phyloP scores from a whole-genome alignment of 2,888 invertebrate species.

The Drosophila paranaensis region DNA sequence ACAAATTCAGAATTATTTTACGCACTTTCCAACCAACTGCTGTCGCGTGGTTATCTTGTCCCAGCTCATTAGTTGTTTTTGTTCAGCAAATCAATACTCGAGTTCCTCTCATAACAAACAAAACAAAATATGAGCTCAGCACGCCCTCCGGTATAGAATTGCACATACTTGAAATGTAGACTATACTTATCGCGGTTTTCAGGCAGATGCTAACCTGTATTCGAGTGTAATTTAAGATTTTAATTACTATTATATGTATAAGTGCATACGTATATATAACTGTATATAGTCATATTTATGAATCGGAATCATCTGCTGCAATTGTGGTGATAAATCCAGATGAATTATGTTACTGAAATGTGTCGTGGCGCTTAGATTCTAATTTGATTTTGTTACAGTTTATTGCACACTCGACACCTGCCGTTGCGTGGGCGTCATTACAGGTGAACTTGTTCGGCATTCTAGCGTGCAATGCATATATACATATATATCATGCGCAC shows the following conservation, averaged over 20 bases:
- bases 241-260: neutral
- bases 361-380: slow-evolving; percentile 30
- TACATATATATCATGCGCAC: neutral
- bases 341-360: neutral
- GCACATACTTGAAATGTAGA: neutral
- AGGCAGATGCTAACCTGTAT: neutral
- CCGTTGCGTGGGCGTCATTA: slow-evolving; percentile 17
- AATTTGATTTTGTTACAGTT: slow-evolving; percentile 49
- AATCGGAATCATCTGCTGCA: slow-evolving; percentile 10
- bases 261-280: neutral
- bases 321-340: neutral
- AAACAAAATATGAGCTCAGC: too few species aligned
- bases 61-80: neutral
- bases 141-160: neutral
- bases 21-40: neutral
- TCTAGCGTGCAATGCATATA: slow-evolving; percentile 48
- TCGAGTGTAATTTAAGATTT: neutral
- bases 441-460: slow-evolving; percentile 39
- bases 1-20: neutral
- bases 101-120: neutral
- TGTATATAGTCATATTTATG: neutral
- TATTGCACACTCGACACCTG: slow-evolving; percentile 51
- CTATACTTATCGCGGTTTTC: neutral
- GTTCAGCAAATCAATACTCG: neutral
- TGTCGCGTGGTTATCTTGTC: neutral